These are phyloP conservation scores for Epinephelus awoara DNA, from an alignment of 2,797 vertebrate species.

Conservation along the genomic window DNA sequence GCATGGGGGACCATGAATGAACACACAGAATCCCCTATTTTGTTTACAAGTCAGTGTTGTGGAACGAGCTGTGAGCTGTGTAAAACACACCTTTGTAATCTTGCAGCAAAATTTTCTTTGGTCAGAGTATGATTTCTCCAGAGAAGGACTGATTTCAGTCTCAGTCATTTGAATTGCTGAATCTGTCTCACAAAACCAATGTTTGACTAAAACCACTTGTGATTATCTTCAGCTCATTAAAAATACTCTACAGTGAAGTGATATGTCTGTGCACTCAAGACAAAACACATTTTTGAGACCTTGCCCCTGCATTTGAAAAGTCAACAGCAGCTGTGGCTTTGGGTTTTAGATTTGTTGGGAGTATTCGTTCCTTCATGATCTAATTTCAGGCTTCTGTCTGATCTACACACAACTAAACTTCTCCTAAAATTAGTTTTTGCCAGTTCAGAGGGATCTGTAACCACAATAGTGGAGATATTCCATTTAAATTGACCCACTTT, in stretches of 20 bases:
- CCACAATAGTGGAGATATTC: conserved; percentile 17
- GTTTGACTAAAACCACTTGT: conserved; percentile 21
- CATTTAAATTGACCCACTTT: conserved; percentile 53
- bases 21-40: background rate
- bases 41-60: conserved; percentile 1
- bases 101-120: background rate
- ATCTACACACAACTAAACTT: conserved; percentile 28
- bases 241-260: conserved; percentile 27
- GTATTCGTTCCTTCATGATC: conserved; percentile 26
- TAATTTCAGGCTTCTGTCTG: conserved; percentile 47
- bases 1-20: background rate
- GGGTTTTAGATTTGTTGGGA: conserved; percentile 26
- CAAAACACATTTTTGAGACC: conserved; percentile 41
- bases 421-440: conserved; percentile 6
- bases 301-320: conserved; percentile 35
- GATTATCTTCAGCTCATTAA: conserved; percentile 41
- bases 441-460: conserved; percentile 39
- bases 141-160: conserved; percentile 30
- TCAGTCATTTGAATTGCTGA: conserved; percentile 46
- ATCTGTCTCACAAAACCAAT: conserved; percentile 38
- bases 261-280: conserved; percentile 21
- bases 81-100: conserved; percentile 17
- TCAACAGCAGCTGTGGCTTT: conserved; percentile 10
- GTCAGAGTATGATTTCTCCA: conserved; percentile 17
- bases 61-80: background rate